Evolutionary conservation across 1,140 invertebrate genomes (phyloP), one percentile per base, ranked within the genome.

Genomic region (Sweltsa coloradensis): DNA sequence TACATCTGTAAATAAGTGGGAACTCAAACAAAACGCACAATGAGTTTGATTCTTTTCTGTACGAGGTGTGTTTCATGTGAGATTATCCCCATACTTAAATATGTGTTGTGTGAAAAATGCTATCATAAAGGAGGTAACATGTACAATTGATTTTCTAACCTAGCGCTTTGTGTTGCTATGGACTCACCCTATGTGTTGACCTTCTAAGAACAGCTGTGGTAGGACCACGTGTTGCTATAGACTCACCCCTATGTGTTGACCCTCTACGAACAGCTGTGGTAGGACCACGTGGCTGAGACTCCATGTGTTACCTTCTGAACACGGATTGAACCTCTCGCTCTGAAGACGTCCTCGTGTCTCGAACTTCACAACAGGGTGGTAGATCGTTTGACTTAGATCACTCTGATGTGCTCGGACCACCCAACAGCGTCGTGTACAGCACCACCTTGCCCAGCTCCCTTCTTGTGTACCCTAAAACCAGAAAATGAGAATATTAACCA

Each of bases 271-370:
- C 3, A 97, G 73, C 61, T 96, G 91, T 22, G 93, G 92, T 47
- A 96, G 78, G 13, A 78, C 60, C 42, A 92, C 79, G 34, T 77
- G 67, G 14, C 79, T 74, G 41, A n/a, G 71, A 72, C 26, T 74
- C 76, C 68, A 92, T 81, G 41, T 91, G 73, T 45, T 94, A n/a
- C n/a, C n/a, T 85, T 55, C 75, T 76, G 39, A 97, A 79, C 67
- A 97, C 91, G 50, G 78, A 75, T 60, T 95, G 91, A 55, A 83
- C 81, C 58, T 91, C 86, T 18, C 72, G 71, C 85, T 89, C 82
- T 93, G 92, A 67, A 91, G 96, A 36, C 95, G 79, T 60, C 97
- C 92, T 45, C 86, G 67, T 60, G 95, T 92, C 53, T 95, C 90
- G 61, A 85, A 95, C 60, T 91, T 89, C 24, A 95, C 78, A 66